Evolutionary conservation across 64 coral and sea anemone species (phyloP).

Genomic region (Astreopora myriophthalma): DNA sequence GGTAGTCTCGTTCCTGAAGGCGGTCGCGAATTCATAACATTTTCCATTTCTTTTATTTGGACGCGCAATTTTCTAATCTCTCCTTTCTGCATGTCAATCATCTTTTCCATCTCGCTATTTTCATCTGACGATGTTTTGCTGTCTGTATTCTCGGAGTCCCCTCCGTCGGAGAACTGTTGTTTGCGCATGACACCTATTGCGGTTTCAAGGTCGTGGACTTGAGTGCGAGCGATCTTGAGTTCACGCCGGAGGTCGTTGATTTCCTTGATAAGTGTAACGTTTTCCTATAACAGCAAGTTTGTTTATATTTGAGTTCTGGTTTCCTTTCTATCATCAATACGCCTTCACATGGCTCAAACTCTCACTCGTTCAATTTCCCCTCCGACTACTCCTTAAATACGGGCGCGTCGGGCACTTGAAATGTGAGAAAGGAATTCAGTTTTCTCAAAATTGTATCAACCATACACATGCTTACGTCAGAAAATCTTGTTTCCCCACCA

Average conservation of each 20-base stretch:
- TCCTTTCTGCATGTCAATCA: constrained; percentile 93
- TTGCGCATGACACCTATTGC: constrained; percentile 93
- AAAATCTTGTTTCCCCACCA: too few species aligned
- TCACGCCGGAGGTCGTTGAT: constrained; percentile 97
- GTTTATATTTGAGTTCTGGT: background rate
- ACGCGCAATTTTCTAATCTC: constrained; percentile 92
- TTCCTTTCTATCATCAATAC: too few species aligned
- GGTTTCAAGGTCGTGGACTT: constrained; percentile 95
- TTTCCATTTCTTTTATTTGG: constrained; percentile 94
- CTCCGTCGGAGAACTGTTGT: constrained; percentile 43
- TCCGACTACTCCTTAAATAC: too few species aligned
- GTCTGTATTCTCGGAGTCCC: background rate
- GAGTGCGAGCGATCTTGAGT: constrained; percentile 93
- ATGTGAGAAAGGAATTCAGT: too few species aligned
- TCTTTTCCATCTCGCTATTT: constrained; percentile 84
- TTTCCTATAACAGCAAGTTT: constrained; percentile 63
- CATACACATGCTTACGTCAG: too few species aligned
- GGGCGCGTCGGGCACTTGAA: too few species aligned
- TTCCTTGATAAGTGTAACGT: constrained; percentile 98
- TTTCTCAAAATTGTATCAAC: too few species aligned
- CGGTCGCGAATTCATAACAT: constrained; percentile 67
- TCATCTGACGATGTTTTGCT: constrained; percentile 52
- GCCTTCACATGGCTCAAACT: too few species aligned
- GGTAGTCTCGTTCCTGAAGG: constrained; percentile 83
- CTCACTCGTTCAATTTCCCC: too few species aligned